Evolutionary conservation across 2,888 invertebrate genomes (phyloP).

Genomic region (Drosophila monieri): DNA sequence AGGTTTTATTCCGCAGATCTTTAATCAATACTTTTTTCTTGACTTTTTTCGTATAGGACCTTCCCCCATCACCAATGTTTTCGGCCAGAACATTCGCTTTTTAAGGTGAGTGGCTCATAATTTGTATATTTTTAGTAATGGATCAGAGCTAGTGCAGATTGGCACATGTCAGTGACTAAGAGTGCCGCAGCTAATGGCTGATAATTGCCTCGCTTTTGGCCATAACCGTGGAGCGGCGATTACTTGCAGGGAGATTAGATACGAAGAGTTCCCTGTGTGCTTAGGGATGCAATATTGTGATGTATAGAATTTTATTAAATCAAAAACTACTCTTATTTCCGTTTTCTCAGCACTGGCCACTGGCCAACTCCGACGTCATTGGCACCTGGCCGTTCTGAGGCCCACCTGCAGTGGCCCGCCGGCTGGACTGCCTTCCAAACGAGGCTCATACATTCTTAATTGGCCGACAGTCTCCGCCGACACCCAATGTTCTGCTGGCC

Average conservation of each 20-base stretch:
- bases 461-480: constrained; percentile 16
- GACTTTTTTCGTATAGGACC: constrained; percentile 37
- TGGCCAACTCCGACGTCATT: neutral
- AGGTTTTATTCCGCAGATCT: neutral
- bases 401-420: constrained; percentile 21
- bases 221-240: constrained; percentile 3
- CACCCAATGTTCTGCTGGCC: constrained; percentile 44
- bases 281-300: neutral
- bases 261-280: neutral
- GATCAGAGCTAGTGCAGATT: constrained; percentile 29
- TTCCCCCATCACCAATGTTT: constrained; percentile 54
- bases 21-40: constrained; percentile 10
- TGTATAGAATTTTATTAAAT: neutral
- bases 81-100: constrained; percentile 47
- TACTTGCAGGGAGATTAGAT: constrained; percentile 23
- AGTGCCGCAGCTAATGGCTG: constrained; percentile 31
- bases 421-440: constrained; percentile 4
- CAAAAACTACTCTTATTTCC: neutral
- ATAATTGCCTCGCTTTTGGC: constrained; percentile 26
- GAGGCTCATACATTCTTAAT: constrained; percentile 30
- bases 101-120: constrained; percentile 57
- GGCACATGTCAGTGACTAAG: constrained; percentile 45
- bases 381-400: neutral
- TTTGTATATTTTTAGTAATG: constrained; percentile 27
- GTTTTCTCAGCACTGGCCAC: neutral